Evolutionary conservation across 2,797 vertebrate species (phyloP), one percentile per base, ranked within the genome.

Genomic region (Lagorchestes hirsutus): DNA sequence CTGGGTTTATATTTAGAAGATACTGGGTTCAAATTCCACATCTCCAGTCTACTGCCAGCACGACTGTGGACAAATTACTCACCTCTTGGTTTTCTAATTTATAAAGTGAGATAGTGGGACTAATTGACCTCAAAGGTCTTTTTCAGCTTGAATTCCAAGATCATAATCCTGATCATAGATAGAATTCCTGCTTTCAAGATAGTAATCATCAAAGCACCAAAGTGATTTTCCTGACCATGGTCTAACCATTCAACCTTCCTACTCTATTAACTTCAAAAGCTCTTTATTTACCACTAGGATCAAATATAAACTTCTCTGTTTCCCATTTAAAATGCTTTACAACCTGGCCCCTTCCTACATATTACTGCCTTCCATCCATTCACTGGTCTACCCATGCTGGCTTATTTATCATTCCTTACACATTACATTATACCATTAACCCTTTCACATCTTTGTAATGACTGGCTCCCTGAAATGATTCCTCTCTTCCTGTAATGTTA

Each of bases 51-150:
- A 16, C 8, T 40, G 50, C 22, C 90, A 54, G 40, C 0, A 1
- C 40, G 24, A 18, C n/a, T 40, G 5, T 4, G 92, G 90, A 92
- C 59, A 31, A 92, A 27, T 91, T 50, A 28, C 27, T 29, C 52
- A 6, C 40, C 46, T 55, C 46, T 92, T 62, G 93, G 56, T 31
- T 54, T 93, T 54, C 95, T 92, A n/a, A 62, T 67, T n/a, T 93
- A 46, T 62, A 93, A 91, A 92, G 59, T 5, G 52, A 50, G 28
- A 92, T 27, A 54, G 50, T 90, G 5, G 50, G 10, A 91, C 90
- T 82, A 40, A 92, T 54, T 52, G 1, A 50, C 54, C 34, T 90
- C 74, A 87, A 13, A 55, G 9, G 12, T 52, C 50, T 27, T 40
- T 92, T 95, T 54, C 6, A 94, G n/a, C 28, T 95, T 16, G 34